Conservation (phyloP, 2,797 vertebrate species). For the Brotula barbata region DNA sequence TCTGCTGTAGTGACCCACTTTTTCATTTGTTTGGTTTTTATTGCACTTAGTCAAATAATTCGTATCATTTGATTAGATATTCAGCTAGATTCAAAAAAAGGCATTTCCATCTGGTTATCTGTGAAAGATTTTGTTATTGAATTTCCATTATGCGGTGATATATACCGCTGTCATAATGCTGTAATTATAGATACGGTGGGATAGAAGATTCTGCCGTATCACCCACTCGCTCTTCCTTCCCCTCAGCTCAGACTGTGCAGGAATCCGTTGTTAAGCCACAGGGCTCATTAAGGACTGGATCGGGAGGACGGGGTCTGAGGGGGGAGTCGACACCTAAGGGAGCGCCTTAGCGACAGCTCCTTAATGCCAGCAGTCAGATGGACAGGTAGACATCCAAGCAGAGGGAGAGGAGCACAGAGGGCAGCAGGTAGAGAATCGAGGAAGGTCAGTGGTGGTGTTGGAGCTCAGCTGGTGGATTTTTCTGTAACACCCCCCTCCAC, state of each 20-base stretch:
- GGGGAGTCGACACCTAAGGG: constrained; percentile 13
- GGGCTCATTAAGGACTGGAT: constrained; percentile 63
- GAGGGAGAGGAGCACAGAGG: background rate
- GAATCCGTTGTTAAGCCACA: constrained; percentile 11
- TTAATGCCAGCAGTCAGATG: constrained; percentile 46
- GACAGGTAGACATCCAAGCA: constrained; percentile 50
- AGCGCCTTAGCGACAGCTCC: constrained; percentile 52
- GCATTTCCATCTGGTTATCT: too few species aligned
- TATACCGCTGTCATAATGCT: too few species aligned
- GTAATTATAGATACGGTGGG: too few species aligned
- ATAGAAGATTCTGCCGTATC: too few species aligned
- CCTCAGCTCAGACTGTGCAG: constrained; percentile 15
- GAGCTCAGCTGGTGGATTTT: constrained; percentile 50
- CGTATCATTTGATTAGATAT: too few species aligned
- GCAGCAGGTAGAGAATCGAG: constrained; percentile 17
- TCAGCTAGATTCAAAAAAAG: too few species aligned
- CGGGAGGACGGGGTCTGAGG: background rate
- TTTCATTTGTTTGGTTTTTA: too few species aligned
- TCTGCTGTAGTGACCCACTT: too few species aligned
- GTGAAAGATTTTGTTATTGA: too few species aligned
- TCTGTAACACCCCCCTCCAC: constrained; percentile 1
- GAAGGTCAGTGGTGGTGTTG: constrained; percentile 36
- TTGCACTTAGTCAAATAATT: too few species aligned
- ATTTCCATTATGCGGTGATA: too few species aligned
- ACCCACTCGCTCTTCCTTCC: background rate